Base-by-base conservation (phyloP, 2,888 invertebrate species). In the Sialis lutaria region DNA sequence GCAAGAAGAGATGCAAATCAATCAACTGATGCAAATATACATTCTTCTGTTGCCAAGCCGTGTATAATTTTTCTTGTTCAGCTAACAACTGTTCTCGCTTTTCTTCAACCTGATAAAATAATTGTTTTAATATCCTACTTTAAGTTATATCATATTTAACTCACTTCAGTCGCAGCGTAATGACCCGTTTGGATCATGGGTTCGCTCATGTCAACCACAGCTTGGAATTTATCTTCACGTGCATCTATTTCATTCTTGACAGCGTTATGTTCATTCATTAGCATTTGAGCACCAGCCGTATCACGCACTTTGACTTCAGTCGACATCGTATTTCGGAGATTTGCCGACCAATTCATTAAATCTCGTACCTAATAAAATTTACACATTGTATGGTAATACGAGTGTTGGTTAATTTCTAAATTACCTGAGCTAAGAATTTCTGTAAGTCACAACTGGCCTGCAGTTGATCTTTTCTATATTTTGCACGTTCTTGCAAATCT, bases 1-100 rank as follows among this genome's bases (percentile, higher is more conserved):
- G 73, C 51, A 92, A 66, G 78, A 97, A 96, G 64, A 90, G 86
- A 67, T 95, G 93, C 57, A 93, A 72, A 65, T 95, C 92, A 51
- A 90, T 87, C 51, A 91, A 74, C 63, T 95, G 91, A 61, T 91
- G 90, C 40, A 92, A 65, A 57, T 87, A 82, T 44, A 90, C 80
- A 62, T 90, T 90, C 56, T 91, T 83, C 46, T 82, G 76, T 52
- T 88, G 86, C 91, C 93, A 95, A 1, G 87, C 85, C 0, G 77
- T 75, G 57, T 85, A 83, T 31, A 92, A 69, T 46, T 78, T 78
- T 49, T 82, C 80, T 1, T 88, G 73, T 59, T 89, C 89, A 50
- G 83, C 81, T 49, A 87, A 65, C 50, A 93, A 67, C 32, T 82
- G 80, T 4, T 74, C 73, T 55, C 86, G 83, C 55, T 81, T 80